phyloP scores from a whole-genome alignment of 2,888 invertebrate species.

The Penaeus monodon region DNA sequence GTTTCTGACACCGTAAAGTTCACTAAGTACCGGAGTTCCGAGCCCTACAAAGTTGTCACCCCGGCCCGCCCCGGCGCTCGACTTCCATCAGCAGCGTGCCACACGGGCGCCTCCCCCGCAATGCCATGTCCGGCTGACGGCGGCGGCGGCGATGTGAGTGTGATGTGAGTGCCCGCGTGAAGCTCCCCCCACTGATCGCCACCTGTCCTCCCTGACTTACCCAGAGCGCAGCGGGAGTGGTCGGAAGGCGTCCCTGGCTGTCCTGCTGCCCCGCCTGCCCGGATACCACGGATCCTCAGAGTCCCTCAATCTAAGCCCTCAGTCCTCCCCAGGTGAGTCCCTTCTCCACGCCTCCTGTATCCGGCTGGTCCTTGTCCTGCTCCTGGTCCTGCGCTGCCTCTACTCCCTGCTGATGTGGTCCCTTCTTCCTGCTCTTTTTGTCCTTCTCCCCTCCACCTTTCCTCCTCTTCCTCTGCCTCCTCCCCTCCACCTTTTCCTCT shows the following conservation, averaged over 20 bases:
- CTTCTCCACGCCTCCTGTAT: neutral
- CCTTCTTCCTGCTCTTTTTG: neutral
- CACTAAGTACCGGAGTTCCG: no score
- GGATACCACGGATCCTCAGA: conserved; percentile 54
- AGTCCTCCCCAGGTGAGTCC: conserved; percentile 57
- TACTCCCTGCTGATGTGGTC: neutral
- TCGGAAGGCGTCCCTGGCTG: conserved; percentile 51
- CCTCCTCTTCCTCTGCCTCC: neutral
- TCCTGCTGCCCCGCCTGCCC: conserved; percentile 51
- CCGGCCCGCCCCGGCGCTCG: no score
- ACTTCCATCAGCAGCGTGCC: no score
- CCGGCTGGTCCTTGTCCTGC: neutral
- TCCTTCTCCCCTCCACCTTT: neutral
- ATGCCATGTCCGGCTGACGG: no score
- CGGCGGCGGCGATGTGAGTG: no score
- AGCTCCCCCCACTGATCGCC: conserved; percentile 1
- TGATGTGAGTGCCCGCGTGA: no score
- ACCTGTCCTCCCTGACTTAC: conserved; percentile 9
- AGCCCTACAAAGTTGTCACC: no score
- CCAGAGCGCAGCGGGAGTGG: conserved; percentile 34
- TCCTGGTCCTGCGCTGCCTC: neutral
- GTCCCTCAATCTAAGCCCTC: conserved; percentile 57
- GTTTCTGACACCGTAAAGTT: no score
- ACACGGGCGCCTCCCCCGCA: no score
- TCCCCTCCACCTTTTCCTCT: neutral